Evolutionary conservation across 2,113 vertebrate genomes (phyloP).

Genomic region (Actenoides lindsayi): DNA sequence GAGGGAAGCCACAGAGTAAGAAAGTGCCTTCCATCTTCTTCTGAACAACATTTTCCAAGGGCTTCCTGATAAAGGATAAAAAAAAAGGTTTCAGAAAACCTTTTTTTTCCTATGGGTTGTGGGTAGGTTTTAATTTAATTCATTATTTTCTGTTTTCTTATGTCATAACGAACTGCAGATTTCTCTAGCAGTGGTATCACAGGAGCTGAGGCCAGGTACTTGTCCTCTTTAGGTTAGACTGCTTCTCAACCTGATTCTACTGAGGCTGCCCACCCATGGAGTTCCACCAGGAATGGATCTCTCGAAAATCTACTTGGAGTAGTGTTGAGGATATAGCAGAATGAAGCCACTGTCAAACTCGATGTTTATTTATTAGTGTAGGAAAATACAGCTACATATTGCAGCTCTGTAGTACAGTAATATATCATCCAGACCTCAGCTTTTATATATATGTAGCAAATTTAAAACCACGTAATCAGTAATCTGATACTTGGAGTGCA

Average conservation of each 20-base stretch:
- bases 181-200: neutral
- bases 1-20: neutral
- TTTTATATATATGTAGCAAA: neutral
- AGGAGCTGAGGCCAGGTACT: neutral
- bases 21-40: neutral
- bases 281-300: neutral
- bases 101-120: accelerated
- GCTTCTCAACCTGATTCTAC: neutral
- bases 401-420: neutral
- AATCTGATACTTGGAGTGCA: neutral
- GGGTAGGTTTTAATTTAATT: neutral
- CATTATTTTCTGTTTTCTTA: neutral
- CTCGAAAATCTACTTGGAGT: neutral
- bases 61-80: neutral
- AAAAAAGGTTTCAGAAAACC: neutral
- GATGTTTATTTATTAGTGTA: neutral
- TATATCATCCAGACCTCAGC: neutral
- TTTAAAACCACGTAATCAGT: neutral
- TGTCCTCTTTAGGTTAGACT: neutral
- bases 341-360: neutral
- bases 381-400: neutral
- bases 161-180: neutral
- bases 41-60: neutral
- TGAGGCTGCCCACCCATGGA: neutral
- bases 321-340: neutral